Evolutionary conservation across 2,797 vertebrate species (phyloP), one percentile per base, ranked within the genome.

Genomic region (Chrosomus eos): DNA sequence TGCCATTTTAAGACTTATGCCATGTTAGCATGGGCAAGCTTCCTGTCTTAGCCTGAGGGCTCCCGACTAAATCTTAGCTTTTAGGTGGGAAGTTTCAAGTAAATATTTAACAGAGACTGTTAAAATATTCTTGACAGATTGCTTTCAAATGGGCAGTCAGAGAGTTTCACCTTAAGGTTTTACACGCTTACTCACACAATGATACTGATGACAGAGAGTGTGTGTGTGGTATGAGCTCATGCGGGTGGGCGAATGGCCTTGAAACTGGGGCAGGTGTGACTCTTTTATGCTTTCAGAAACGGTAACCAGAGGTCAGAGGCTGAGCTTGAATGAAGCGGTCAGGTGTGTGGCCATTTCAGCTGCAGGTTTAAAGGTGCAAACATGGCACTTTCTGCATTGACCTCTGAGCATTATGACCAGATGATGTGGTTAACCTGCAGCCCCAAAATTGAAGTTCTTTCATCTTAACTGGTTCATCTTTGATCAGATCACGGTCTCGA

Each of bases 91-190:
- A 92, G 74, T 60, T 88, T 89, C 89, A 80, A n/a, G 43, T 67
- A 86, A 87, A 62, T 86, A 87, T 92, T 93, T 93, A 88, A 92
- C 11, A 88, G 85, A 88, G 80, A 87, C 88, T 84, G 64, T 90
- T 88, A 86, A 92, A 90, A 90, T 89, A 81, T 83, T 89, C 89
- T 67, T 79, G 84, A 88, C 86, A 43, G 86, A 85, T 91, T 84
- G 31, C 58, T 88, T 83, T 62, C 7, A n/a, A 76, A 64, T 60
- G 66, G 21, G 23, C 73, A 81, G 66, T 68, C 11, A 31, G 53
- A 62, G 18, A n/a, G 84, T 71, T 85, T 66, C 58, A 64, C 36
- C 62, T 82, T 71, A 66, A 48, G 60, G 66, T 64, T 38, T 82
- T 67, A 66, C 38, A 71, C 51, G 53, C 67, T 77, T 33, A 48